Conservation (phyloP, 2,113 vertebrate species). For the Menidia beryllina region DNA sequence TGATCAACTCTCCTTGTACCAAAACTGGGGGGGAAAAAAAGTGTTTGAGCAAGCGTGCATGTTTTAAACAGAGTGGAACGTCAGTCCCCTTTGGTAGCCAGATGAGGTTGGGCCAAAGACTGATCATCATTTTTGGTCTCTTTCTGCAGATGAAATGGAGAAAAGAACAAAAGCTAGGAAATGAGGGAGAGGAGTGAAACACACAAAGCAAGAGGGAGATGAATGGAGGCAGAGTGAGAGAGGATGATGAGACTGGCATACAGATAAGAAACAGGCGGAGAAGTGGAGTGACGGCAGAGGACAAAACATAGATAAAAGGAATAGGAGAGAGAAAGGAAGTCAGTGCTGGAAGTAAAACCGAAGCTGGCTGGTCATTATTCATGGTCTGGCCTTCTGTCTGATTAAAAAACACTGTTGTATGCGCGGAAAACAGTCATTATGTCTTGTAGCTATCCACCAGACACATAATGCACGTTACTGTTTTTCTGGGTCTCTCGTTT, state of each 20-base stretch:
- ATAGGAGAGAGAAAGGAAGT: constrained; percentile 7
- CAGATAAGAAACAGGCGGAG: constrained; percentile 38
- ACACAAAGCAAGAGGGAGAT: constrained; percentile 29
- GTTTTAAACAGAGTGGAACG: constrained; percentile 36
- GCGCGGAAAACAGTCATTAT: constrained; percentile 27
- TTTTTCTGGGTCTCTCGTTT: constrained; percentile 10
- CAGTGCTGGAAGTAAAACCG: constrained; percentile 4
- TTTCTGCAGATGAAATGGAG: constrained; percentile 12
- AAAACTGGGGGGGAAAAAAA: no score
- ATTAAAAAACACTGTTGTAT: constrained; percentile 22
- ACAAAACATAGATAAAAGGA: constrained; percentile 46
- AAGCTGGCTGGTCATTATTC: constrained; percentile 9
- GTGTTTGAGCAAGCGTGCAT: not conserved
- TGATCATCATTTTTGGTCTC: constrained; percentile 34
- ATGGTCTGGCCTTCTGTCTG: constrained; percentile 35
- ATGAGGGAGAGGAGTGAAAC: constrained; percentile 2
- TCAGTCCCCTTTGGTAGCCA: constrained; percentile 42
- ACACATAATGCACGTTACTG: not conserved
- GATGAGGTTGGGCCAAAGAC: constrained; percentile 41
- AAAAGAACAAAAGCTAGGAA: not conserved
- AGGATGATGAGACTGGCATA: constrained; percentile 48
- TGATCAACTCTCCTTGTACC: not conserved
- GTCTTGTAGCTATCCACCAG: constrained; percentile 34
- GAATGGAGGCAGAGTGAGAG: constrained; percentile 27
- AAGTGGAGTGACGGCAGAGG: constrained; percentile 21